Evolutionary conservation across 2,888 invertebrate species (phyloP).

Genomic region (Eupithecia abbreviata): DNA sequence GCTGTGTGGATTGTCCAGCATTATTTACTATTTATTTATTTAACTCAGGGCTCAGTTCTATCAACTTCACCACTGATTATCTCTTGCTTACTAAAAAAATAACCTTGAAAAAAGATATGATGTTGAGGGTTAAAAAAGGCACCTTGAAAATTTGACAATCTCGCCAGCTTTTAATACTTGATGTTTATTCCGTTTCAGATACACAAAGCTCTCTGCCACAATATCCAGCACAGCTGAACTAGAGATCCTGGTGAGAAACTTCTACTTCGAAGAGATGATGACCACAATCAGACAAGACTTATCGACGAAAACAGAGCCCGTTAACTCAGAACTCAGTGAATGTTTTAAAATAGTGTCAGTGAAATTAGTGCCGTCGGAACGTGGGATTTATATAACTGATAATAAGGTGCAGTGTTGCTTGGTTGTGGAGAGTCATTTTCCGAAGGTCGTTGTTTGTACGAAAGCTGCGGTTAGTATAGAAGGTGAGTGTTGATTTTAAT

Average conservation of each 20-base stretch:
- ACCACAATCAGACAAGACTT: constrained; percentile 84
- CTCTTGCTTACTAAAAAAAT: too few relatives aligned
- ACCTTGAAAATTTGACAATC: neutral
- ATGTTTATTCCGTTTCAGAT: constrained; percentile 72
- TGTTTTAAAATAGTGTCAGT: constrained; percentile 83
- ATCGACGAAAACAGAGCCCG: constrained; percentile 69
- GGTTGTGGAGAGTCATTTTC: constrained; percentile 77
- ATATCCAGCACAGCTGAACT: constrained; percentile 90
- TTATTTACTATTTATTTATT: too few relatives aligned
- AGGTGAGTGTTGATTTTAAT: constrained; percentile 39
- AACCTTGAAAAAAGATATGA: too few relatives aligned
- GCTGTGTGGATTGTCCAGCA: too few relatives aligned
- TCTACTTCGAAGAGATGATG: constrained; percentile 93
- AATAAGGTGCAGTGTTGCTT: constrained; percentile 74
- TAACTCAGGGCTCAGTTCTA: too few relatives aligned
- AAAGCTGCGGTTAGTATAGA: constrained; percentile 87
- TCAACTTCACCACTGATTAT: too few relatives aligned
- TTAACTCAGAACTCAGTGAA: constrained; percentile 82
- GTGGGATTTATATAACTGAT: constrained; percentile 75
- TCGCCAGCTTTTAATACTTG: neutral
- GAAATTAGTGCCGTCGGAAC: constrained; percentile 82
- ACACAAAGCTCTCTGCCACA: constrained; percentile 90
- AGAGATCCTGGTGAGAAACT: constrained; percentile 88
- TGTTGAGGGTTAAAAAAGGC: too few relatives aligned
- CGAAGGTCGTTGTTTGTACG: constrained; percentile 86